Conservation (phyloP, 2,113 vertebrate genomes). For the Trematomus loennbergii region DNA sequence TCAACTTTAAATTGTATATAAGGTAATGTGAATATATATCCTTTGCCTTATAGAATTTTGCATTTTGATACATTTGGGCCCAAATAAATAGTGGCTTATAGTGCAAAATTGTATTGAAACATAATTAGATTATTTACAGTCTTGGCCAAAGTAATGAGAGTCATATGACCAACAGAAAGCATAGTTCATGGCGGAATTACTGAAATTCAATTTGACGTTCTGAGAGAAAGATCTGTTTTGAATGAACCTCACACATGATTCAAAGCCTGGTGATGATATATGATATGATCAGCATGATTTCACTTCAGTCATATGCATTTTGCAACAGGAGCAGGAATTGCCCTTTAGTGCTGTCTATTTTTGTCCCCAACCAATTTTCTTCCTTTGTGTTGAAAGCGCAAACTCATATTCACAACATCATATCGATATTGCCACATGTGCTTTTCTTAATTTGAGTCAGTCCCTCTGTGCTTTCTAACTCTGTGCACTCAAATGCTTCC, state of each 20-base stretch:
- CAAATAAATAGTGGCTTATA: background rate
- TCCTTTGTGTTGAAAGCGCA: background rate
- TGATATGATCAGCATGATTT: conserved; percentile 17
- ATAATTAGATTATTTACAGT: too few relatives aligned
- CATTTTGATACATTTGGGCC: background rate
- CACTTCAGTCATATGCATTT: conserved; percentile 30
- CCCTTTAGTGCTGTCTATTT: conserved; percentile 17
- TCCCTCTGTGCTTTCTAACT: conserved; percentile 13
- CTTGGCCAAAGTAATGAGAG: conserved; percentile 9
- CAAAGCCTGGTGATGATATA: conserved; percentile 40
- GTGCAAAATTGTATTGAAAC: background rate
- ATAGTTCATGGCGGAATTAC: conserved; percentile 31
- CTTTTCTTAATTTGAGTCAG: conserved; percentile 1
- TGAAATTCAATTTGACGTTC: conserved; percentile 18
- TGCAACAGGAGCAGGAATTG: conserved; percentile 12
- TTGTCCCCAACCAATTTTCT: background rate
- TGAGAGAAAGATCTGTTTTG: conserved; percentile 5
- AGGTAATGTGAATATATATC: too few relatives aligned
- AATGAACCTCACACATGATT: conserved; percentile 26
- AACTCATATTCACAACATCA: too few relatives aligned
- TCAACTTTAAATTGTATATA: too few relatives aligned
- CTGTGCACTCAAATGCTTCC: background rate
- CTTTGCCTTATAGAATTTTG: too few relatives aligned
- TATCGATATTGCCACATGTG: conserved; percentile 26
- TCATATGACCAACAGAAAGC: conserved; percentile 19